Conservation (phyloP, 2,113 vertebrate genomes). For the Heteronetta atricapilla region DNA sequence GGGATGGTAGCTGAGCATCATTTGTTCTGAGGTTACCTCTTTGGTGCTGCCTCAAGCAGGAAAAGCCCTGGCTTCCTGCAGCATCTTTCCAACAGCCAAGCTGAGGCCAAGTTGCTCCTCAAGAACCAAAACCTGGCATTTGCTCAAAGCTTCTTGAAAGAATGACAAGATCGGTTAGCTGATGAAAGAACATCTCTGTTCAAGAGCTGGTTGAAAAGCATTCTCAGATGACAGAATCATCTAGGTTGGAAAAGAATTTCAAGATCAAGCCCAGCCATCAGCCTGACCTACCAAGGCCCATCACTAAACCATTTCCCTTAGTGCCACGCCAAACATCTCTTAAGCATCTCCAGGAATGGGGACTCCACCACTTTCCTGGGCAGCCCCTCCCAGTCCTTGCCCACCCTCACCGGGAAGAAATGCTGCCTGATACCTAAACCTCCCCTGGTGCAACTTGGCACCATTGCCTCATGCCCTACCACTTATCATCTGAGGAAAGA, state of each 20-base stretch:
- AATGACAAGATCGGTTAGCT: background rate
- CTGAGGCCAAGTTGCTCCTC: background rate
- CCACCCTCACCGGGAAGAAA: background rate
- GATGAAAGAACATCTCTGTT: background rate
- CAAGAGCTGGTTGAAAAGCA: background rate
- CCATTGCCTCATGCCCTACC: background rate
- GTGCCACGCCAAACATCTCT: background rate
- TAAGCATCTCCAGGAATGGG: background rate
- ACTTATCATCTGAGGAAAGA: background rate
- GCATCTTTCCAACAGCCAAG: background rate
- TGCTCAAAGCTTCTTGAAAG: background rate
- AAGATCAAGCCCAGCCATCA: background rate
- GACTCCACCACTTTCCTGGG: background rate
- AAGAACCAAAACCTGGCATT: background rate
- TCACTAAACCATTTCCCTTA: background rate
- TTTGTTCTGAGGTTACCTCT: no score
- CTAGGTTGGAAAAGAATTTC: background rate
- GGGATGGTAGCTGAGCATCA: background rate
- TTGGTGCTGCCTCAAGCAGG: fast-evolving
- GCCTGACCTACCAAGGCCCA: no score
- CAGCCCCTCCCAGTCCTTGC: background rate
- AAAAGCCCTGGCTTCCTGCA: background rate
- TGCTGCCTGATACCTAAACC: background rate
- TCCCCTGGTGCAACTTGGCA: background rate
- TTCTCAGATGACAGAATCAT: background rate